Evolutionary conservation across 2,888 invertebrate genomes (phyloP).

Genomic region (Acleris holmiana): DNA sequence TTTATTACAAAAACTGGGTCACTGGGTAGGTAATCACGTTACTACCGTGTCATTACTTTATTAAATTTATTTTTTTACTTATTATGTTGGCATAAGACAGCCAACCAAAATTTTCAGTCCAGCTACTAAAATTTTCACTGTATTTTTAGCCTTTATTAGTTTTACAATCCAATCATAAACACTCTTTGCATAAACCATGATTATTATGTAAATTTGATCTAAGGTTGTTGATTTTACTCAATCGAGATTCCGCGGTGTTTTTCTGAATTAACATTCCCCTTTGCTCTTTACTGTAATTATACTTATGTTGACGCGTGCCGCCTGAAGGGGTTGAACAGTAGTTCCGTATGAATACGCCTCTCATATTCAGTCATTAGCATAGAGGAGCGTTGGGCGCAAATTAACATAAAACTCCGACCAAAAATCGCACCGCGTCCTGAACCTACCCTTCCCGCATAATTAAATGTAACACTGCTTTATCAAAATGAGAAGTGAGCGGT

Average conservation of each 20-base stretch:
- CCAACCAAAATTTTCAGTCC: neutral
- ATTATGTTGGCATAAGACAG: neutral
- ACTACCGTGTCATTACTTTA: neutral
- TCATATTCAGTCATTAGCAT: conserved; percentile 69
- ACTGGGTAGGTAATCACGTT: neutral
- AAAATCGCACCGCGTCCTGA: conserved; percentile 63
- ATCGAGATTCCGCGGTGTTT: conserved; percentile 47
- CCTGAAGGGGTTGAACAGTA: conserved; percentile 60
- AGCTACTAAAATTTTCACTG: neutral
- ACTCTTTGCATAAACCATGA: neutral
- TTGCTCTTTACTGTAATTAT: conserved; percentile 40
- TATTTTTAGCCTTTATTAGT: neutral
- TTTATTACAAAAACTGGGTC: conserved; percentile 5
- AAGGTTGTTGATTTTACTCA: conserved; percentile 43
- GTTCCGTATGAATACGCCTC: conserved; percentile 59
- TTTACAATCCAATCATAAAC: neutral
- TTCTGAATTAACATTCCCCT: conserved; percentile 47
- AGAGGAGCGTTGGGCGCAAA: conserved; percentile 57
- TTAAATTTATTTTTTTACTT: neutral
- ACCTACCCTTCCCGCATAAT: conserved; percentile 64
- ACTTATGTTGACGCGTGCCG: conserved; percentile 44
- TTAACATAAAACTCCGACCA: conserved; percentile 73
- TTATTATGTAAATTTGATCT: conserved; percentile 13
- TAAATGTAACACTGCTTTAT: conserved; percentile 65
- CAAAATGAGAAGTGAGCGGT: conserved; percentile 70